Evolutionary conservation across 92 coral and sea anemone species (phyloP).

Genomic region (Nematostella vectensis): DNA sequence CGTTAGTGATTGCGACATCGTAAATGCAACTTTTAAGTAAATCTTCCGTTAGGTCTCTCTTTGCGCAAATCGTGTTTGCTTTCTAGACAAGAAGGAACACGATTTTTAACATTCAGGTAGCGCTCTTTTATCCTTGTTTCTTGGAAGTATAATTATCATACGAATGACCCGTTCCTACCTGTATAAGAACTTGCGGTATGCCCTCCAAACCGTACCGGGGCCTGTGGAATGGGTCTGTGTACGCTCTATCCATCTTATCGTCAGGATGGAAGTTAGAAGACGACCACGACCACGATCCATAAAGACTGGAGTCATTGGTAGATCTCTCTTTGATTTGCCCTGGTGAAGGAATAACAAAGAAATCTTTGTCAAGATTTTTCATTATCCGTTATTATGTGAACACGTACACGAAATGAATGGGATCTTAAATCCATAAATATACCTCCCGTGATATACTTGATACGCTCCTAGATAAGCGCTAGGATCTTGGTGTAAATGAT

Average conservation of each 20-base stretch:
- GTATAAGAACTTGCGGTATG: not conserved
- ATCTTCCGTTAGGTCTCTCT: constrained; percentile 31
- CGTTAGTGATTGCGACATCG: constrained; percentile 62
- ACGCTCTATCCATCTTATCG: constrained; percentile 54
- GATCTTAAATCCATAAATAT: too few species aligned
- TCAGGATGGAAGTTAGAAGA: constrained; percentile 51
- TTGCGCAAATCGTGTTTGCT: constrained; percentile 36
- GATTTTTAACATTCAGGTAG: too few species aligned
- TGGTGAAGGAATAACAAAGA: not conserved
- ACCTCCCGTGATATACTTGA: too few species aligned
- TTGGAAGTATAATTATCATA: too few species aligned
- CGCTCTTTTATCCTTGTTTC: too few species aligned
- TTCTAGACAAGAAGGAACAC: too few species aligned
- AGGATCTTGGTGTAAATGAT: too few species aligned
- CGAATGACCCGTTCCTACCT: too few species aligned
- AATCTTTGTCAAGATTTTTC: too few species aligned
- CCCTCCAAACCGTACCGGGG: constrained; percentile 35
- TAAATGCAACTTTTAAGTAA: constrained; percentile 53
- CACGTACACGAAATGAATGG: too few species aligned
- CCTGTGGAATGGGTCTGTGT: constrained; percentile 32
- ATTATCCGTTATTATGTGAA: too few species aligned
- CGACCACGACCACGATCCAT: constrained; percentile 53
- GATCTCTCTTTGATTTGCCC: constrained; percentile 38
- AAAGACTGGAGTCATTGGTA: constrained; percentile 31
- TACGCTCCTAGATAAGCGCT: too few species aligned